Base-by-base conservation (phyloP, 2,113 vertebrate genomes). In the Phylloscopus trochilus region DNA sequence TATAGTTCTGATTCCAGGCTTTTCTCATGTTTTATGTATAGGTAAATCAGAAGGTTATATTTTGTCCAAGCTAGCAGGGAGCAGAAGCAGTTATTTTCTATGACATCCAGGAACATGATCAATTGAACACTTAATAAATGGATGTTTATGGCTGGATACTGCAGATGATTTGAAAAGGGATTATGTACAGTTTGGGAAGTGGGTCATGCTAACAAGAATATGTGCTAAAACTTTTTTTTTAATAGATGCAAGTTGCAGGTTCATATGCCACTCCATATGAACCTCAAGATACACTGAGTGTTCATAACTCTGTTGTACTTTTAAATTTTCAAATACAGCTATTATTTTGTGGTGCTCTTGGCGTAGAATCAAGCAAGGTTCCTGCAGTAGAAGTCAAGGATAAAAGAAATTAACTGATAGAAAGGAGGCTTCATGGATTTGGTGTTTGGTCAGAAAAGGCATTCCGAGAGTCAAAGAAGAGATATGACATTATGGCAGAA, bases 1-100 rank as follows among this genome's bases (percentile, higher is more conserved):
- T 83, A 87, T 79, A 22, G 24, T 80, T 84, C 33, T 89, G 46
- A 62, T 89, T 93, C 62, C 30, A 85, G 49, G 24, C 58, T 83
- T 83, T 64, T 75, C 58, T 95, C 74, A 69, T 95, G 78, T 95
- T 93, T 95, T 95, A 83, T 92, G 41, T 82, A 85, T 87, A 47
- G 43, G 9, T 72, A 68, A 82, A 92, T 79, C 41, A 82, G 47
- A 82, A 79, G 26, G 51, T 67, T 94, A 14, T 78, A 23, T 87
- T 62, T 91, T 79, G 74, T 66, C 74, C 74, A 64, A 72, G 31
- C 49, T 84, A 84, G 39, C 46, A 76, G 93, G 66, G 74, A 87
- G 81, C 58, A 83, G 46, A 73, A 89, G 52, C 14, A 69, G 28
- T 64, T 22, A 23, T 51, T 46, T 46, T 52, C 41, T 30, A 31